These are phyloP conservation scores for Bimastos eiseni DNA, from an alignment of 2,888 invertebrate genomes.

Conservation along the genomic window DNA sequence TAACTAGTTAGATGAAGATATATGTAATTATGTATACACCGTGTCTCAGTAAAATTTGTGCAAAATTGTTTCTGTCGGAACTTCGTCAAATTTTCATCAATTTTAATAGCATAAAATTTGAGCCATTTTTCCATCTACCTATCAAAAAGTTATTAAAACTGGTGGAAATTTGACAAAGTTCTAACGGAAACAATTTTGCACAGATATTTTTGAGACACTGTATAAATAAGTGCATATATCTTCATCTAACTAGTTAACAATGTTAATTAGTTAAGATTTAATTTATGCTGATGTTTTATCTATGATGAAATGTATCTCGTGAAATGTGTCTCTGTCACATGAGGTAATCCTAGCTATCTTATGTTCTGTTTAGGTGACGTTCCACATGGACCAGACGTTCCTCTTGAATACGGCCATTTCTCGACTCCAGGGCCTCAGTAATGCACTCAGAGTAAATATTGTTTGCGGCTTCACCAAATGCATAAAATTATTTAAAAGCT, in stretches of 20 bases:
- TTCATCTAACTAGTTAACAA: background rate
- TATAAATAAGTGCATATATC: too few species aligned
- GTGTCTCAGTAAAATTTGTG: too few species aligned
- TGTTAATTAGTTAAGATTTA: background rate
- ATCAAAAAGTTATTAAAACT: too few species aligned
- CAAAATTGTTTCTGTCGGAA: too few species aligned
- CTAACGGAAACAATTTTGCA: too few species aligned
- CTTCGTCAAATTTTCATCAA: too few species aligned
- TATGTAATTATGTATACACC: too few species aligned
- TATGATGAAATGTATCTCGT: background rate
- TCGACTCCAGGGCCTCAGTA: constrained; percentile 82
- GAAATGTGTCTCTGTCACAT: background rate
- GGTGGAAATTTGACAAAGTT: too few species aligned
- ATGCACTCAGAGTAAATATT: constrained; percentile 70
- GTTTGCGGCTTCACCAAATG: background rate
- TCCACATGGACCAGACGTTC: constrained; percentile 71
- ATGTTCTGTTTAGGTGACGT: constrained; percentile 66
- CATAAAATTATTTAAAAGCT: background rate
- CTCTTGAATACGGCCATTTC: constrained; percentile 86
- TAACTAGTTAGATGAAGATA: too few species aligned
- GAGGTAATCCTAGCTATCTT: background rate
- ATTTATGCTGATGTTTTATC: background rate
- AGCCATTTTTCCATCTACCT: too few species aligned
- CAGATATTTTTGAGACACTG: too few species aligned
- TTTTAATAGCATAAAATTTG: too few species aligned